phyloP scores from a whole-genome alignment of 2,113 vertebrate species.

The Stigmatopora nigra region DNA sequence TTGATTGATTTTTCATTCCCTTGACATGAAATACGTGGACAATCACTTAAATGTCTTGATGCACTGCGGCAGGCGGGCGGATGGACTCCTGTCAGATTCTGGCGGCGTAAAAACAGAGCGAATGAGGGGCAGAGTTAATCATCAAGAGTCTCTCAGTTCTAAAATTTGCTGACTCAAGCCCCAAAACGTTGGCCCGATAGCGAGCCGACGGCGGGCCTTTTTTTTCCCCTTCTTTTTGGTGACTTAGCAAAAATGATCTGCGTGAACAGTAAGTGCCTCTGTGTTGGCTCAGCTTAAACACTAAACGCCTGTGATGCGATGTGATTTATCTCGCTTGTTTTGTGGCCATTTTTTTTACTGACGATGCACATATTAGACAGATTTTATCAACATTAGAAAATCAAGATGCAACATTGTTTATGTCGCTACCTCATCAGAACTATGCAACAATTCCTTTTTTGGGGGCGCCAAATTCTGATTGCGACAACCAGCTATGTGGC shows the following conservation, averaged over 20 bases:
- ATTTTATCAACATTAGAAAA: neutral
- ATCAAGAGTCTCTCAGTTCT: conserved; percentile 1
- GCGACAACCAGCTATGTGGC: too few relatives aligned
- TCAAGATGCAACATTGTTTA: neutral
- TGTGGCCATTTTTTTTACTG: neutral
- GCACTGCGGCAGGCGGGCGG: neutral
- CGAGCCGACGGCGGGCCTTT: neutral
- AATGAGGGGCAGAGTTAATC: neutral
- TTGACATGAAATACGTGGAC: neutral
- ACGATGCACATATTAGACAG: neutral
- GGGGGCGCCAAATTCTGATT: too few relatives aligned
- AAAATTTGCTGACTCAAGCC: neutral
- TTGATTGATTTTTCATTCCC: conserved; percentile 1
- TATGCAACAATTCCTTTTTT: too few relatives aligned
- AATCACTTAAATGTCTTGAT: neutral
- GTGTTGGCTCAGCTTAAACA: neutral
- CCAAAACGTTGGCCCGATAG: neutral
- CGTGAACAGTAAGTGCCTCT: conserved; percentile 2
- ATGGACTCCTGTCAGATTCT: neutral
- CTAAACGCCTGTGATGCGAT: neutral
- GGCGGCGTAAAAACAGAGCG: neutral
- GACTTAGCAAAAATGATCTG: neutral
- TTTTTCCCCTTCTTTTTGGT: neutral
- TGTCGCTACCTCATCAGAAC: neutral
- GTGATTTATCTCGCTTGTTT: neutral